Conservation (phyloP, 2,113 vertebrate species). For the Phycodurus eques region DNA sequence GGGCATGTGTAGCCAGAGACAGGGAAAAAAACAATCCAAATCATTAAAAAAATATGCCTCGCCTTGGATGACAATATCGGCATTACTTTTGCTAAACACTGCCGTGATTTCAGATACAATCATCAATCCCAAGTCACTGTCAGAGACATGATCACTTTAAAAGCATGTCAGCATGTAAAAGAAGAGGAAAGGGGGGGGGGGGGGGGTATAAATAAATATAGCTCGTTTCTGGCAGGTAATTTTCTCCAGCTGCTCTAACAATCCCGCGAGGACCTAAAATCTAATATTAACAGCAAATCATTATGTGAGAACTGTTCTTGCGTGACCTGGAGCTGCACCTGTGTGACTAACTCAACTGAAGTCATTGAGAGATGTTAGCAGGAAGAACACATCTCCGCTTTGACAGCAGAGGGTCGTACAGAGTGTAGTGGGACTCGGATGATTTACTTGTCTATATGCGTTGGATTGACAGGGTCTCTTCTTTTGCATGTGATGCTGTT, state of each 20-base stretch:
- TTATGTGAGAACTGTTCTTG: constrained; percentile 70
- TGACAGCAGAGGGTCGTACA: constrained; percentile 59
- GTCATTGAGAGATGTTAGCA: constrained; percentile 64
- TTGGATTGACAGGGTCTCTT: constrained; percentile 43
- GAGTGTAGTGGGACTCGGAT: constrained; percentile 61
- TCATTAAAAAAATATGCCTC: constrained; percentile 45
- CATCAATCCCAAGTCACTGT: constrained; percentile 54
- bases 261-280: constrained; percentile 68
- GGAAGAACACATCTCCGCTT: constrained; percentile 45
- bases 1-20: constrained; percentile 27
- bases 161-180: constrained; percentile 61
- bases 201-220: constrained; percentile 72
- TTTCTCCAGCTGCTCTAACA: constrained; percentile 70
- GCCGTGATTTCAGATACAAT: constrained; percentile 54
- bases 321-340: constrained; percentile 63
- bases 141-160: constrained; percentile 73
- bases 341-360: constrained; percentile 69
- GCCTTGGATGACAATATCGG: constrained; percentile 36
- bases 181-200: constrained; percentile 4
- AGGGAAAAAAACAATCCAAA: constrained; percentile 48
- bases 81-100: constrained; percentile 44
- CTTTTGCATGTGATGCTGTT: constrained; percentile 23
- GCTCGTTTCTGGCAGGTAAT: constrained; percentile 74
- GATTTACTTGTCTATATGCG: constrained; percentile 54
- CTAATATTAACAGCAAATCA: constrained; percentile 78